phyloP scores from a whole-genome alignment of 2,797 vertebrate species.

The Gadopsis bispinosus region DNA sequence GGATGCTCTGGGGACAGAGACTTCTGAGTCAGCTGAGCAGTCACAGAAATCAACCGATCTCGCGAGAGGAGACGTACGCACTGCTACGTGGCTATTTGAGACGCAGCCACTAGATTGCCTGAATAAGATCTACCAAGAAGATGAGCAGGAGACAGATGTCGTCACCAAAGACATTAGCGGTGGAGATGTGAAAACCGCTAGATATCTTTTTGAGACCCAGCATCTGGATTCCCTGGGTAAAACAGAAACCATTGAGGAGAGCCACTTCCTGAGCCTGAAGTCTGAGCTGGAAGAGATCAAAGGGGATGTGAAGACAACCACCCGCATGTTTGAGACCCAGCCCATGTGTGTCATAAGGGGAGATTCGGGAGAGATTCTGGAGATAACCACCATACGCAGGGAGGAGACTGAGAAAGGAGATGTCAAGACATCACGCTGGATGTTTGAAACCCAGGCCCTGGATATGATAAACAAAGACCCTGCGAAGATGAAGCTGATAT shows the following conservation, averaged over 20 bases:
- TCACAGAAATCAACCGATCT: constrained; percentile 82
- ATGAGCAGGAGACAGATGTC: constrained; percentile 77
- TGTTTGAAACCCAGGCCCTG: constrained; percentile 90
- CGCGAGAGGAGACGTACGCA: constrained; percentile 86
- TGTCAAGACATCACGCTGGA: constrained; percentile 89
- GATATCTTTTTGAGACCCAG: constrained; percentile 91
- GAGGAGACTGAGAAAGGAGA: constrained; percentile 90
- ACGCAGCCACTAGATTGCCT: constrained; percentile 86
- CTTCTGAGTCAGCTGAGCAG: constrained; percentile 63
- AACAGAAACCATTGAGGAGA: constrained; percentile 88
- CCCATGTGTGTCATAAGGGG: constrained; percentile 90
- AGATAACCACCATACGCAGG: constrained; percentile 90
- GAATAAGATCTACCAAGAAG: constrained; percentile 88
- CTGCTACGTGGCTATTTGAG: constrained; percentile 90
- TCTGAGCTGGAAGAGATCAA: constrained; percentile 92
- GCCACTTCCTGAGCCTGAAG: constrained; percentile 87
- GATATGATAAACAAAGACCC: constrained; percentile 90
- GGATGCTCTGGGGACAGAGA: constrained; percentile 78
- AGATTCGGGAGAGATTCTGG: constrained; percentile 88
- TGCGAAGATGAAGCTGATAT: constrained; percentile 86
- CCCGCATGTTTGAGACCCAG: constrained; percentile 90
- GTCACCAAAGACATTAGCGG: constrained; percentile 83
- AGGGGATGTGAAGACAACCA: constrained; percentile 89
- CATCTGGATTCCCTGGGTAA: constrained; percentile 87
- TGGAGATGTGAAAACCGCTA: constrained; percentile 90